These are phyloP conservation scores for Drosophila formosana DNA, from an alignment of 2,888 invertebrate species.

Conservation along the genomic window DNA sequence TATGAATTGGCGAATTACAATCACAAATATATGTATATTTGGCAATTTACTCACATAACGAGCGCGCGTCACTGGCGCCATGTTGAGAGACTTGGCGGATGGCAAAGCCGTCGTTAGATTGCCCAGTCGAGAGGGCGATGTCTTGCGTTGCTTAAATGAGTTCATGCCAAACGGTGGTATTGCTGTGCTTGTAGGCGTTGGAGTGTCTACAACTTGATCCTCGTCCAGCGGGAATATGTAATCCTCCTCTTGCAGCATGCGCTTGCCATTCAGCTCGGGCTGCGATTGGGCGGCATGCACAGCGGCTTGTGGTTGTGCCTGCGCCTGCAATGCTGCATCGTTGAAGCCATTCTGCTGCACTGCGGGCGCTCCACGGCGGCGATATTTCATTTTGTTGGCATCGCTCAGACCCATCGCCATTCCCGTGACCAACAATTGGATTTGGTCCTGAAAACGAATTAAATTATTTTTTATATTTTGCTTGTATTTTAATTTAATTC, in stretches of 20 bases:
- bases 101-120: conserved; percentile 49
- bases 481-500: no score
- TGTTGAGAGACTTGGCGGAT: conserved; percentile 47
- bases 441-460: conserved; percentile 86
- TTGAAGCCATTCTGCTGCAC: conserved; percentile 60
- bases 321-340: conserved; percentile 44
- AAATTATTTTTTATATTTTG: no score
- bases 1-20: background rate
- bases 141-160: conserved; percentile 86
- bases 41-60: conserved; percentile 63
- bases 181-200: conserved; percentile 73
- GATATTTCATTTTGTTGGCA: conserved; percentile 86
- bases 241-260: conserved; percentile 88
- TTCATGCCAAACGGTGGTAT: conserved; percentile 82
- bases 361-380: conserved; percentile 75
- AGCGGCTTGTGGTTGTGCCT: conserved; percentile 7
- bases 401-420: conserved; percentile 92
- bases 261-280: conserved; percentile 69
- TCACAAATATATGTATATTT: background rate
- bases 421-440: conserved; percentile 90
- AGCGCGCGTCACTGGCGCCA: conserved; percentile 45
- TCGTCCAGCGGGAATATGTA: conserved; percentile 94
- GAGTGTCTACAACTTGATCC: conserved; percentile 86
- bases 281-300: conserved; percentile 59
- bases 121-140: conserved; percentile 86